phyloP scores from a whole-genome alignment of 2,113 vertebrate genomes.

The Tupaia chinensis region DNA sequence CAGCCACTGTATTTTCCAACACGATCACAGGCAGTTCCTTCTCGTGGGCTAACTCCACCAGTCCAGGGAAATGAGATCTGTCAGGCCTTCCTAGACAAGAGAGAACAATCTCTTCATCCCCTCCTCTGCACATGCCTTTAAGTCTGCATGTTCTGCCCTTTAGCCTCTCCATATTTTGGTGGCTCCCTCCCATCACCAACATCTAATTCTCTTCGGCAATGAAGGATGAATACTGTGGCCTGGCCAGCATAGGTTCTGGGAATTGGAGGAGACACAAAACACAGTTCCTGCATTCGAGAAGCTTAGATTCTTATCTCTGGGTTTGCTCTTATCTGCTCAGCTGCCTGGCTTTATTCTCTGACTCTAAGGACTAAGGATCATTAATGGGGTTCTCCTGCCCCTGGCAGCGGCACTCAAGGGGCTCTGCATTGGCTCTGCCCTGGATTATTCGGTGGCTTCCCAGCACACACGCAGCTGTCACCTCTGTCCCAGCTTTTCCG shows the following conservation, averaged over 20 bases:
- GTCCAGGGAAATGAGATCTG: neutral
- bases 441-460: neutral
- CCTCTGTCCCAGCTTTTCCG: neutral
- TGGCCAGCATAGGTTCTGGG: neutral
- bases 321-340: neutral
- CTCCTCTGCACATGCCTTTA: neutral
- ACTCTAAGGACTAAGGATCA: neutral
- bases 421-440: neutral
- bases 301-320: constrained; percentile 32
- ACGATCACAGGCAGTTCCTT: neutral
- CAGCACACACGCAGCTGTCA: neutral
- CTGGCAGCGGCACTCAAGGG: neutral
- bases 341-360: neutral
- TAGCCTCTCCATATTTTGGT: neutral
- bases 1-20: neutral
- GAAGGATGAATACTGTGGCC: neutral
- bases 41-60: neutral
- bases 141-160: neutral
- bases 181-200: neutral
- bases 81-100: neutral
- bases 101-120: neutral
- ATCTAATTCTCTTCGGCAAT: neutral
- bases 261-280: neutral
- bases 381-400: neutral
- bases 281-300: neutral